Conservation (phyloP, 1,140 invertebrate species). For the Laodelphax striatellus region DNA sequence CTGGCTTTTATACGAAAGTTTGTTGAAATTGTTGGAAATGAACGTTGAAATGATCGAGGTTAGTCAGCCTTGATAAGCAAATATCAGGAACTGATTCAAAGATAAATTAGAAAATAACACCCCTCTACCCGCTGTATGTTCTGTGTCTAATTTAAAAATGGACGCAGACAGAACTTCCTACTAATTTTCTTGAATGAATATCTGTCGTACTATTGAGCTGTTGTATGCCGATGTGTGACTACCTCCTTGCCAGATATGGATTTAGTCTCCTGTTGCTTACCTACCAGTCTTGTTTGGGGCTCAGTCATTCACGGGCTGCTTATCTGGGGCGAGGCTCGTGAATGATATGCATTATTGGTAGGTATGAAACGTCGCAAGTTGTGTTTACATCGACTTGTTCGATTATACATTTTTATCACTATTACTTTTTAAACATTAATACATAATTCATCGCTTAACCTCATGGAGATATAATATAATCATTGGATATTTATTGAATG, state of each 20-base stretch:
- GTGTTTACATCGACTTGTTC: neutral
- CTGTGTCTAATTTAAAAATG: constrained; percentile 12
- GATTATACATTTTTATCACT: constrained; percentile 13
- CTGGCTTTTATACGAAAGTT: too few species aligned
- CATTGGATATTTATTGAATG: neutral
- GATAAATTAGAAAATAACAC: constrained; percentile 5
- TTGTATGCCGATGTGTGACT: constrained; percentile 1
- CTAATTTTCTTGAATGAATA: neutral
- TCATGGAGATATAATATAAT: constrained; percentile 9
- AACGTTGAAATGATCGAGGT: neutral
- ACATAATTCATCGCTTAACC: constrained; percentile 10
- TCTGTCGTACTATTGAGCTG: neutral
- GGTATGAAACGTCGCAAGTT: constrained; percentile 17
- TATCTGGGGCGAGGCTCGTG: constrained; percentile 14
- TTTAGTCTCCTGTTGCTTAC: constrained; percentile 2
- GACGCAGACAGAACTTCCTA: neutral
- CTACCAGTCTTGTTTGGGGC: constrained; percentile 14
- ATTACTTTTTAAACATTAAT: constrained; percentile 13
- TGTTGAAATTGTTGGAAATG: neutral
- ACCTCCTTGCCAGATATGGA: constrained; percentile 11
- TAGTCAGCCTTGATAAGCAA: constrained; percentile 5
- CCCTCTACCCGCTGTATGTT: constrained; percentile 17
- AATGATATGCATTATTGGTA: constrained; percentile 10
- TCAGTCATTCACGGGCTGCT: constrained; percentile 17
- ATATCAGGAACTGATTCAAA: constrained; percentile 9